phyloP scores from a whole-genome alignment of 2,888 invertebrate species.

The Harpalus rufipes region DNA sequence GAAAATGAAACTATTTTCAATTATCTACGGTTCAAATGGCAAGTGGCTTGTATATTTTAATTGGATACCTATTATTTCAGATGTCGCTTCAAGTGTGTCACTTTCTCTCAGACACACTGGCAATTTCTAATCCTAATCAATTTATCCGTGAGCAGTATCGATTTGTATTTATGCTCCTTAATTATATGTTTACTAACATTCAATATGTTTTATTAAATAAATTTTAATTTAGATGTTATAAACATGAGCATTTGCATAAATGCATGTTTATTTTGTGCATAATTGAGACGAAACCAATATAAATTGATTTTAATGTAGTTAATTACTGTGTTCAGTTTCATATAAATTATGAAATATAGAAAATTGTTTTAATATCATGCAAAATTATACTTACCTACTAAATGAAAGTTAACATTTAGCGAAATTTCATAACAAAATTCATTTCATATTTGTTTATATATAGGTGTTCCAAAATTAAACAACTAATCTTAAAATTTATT shows the following conservation, averaged over 20 bases:
- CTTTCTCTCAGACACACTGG: slow-evolving; percentile 32
- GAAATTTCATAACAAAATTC: neutral
- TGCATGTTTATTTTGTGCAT: slow-evolving; percentile 3
- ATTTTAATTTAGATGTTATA: slow-evolving; percentile 2
- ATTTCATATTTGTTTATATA: too few species aligned
- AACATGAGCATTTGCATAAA: slow-evolving; percentile 5
- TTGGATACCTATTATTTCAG: slow-evolving; percentile 42
- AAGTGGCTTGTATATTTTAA: slow-evolving; percentile 37
- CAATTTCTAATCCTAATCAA: slow-evolving; percentile 25
- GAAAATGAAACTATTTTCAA: slow-evolving; percentile 46
- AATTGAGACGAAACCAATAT: neutral
- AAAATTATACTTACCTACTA: neutral
- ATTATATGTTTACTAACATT: slow-evolving; percentile 4
- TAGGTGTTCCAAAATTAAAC: too few species aligned
- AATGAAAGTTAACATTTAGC: neutral
- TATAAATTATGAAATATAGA: neutral
- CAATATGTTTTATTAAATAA: neutral
- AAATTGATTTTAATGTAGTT: slow-evolving; percentile 1
- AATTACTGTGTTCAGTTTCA: neutral
- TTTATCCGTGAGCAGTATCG: slow-evolving; percentile 35
- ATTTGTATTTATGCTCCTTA: slow-evolving; percentile 21
- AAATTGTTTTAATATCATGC: neutral
- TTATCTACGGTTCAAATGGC: slow-evolving; percentile 53
- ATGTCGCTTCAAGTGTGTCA: slow-evolving; percentile 52
- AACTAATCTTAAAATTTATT: too few species aligned